These are phyloP conservation scores for Netelia fuscicornis DNA, from an alignment of 2,888 invertebrate genomes.

Conservation along the genomic window DNA sequence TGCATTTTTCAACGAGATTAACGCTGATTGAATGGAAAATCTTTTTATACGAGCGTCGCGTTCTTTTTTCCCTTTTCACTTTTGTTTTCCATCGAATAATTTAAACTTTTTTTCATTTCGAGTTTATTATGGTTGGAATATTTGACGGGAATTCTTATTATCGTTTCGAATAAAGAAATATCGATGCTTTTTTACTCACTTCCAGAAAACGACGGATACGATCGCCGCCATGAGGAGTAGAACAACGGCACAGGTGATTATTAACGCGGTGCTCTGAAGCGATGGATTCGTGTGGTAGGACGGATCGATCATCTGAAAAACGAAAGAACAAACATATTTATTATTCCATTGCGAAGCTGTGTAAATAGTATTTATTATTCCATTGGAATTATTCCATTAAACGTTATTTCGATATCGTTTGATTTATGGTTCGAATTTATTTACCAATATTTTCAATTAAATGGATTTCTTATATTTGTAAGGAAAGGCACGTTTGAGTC, in stretches of 20 bases:
- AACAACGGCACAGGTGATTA: conserved; percentile 92
- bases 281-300: conserved; percentile 95
- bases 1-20: conserved; percentile 39
- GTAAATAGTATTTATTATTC: no score
- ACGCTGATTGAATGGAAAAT: conserved; percentile 10
- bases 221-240: conserved; percentile 92
- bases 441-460: no score
- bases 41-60: neutral
- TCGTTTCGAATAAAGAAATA: neutral
- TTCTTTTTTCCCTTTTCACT: no score
- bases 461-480: conserved; percentile 55
- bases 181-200: conserved; percentile 88
- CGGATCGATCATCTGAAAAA: conserved; percentile 94
- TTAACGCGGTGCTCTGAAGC: conserved; percentile 93
- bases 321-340: conserved; percentile 66
- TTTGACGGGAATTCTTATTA: neutral
- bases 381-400: neutral
- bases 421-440: neutral
- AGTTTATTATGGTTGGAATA: conserved; percentile 1
- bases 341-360: neutral
- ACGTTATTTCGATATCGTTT: neutral
- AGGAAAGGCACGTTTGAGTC: conserved; percentile 53
- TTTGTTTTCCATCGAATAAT: neutral
- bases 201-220: conserved; percentile 94
- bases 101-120: neutral